Evolutionary conservation across 2,797 vertebrate species (phyloP).

Genomic region (Danionella dracula): DNA sequence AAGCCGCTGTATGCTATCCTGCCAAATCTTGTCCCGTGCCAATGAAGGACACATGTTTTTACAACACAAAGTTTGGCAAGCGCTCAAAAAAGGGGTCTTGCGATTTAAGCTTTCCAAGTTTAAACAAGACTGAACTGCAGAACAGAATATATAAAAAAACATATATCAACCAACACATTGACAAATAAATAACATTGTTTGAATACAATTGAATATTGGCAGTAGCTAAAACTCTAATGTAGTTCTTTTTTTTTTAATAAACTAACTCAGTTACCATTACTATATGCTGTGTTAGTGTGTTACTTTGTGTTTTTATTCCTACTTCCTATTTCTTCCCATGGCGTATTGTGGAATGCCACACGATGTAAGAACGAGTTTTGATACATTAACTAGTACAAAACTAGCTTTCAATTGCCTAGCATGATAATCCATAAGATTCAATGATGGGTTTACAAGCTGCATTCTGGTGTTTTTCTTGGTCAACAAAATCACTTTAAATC

Average conservation of each 20-base stretch:
- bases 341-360: too few relatives aligned
- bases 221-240: too few relatives aligned
- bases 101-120: slow-evolving; percentile 50
- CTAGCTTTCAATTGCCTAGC: neutral
- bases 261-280: too few relatives aligned
- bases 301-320: too few relatives aligned
- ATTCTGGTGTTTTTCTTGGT: neutral
- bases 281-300: too few relatives aligned
- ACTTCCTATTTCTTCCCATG: too few relatives aligned
- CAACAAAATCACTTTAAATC: neutral
- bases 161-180: neutral
- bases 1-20: slow-evolving; percentile 78
- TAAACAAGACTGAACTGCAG: slow-evolving; percentile 36
- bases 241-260: too few relatives aligned
- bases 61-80: slow-evolving; percentile 70
- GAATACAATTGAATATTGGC: too few relatives aligned
- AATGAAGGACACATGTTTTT: slow-evolving; percentile 74
- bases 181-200: neutral
- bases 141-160: neutral
- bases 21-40: slow-evolving; percentile 80
- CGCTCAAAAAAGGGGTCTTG: slow-evolving; percentile 52
- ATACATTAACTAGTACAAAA: neutral
- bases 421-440: neutral
- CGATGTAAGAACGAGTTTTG: too few relatives aligned
- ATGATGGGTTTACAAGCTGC: neutral